These are phyloP conservation scores for Hydrolagus colliei DNA, from an alignment of 2,797 vertebrate genomes.

Conservation along the genomic window DNA sequence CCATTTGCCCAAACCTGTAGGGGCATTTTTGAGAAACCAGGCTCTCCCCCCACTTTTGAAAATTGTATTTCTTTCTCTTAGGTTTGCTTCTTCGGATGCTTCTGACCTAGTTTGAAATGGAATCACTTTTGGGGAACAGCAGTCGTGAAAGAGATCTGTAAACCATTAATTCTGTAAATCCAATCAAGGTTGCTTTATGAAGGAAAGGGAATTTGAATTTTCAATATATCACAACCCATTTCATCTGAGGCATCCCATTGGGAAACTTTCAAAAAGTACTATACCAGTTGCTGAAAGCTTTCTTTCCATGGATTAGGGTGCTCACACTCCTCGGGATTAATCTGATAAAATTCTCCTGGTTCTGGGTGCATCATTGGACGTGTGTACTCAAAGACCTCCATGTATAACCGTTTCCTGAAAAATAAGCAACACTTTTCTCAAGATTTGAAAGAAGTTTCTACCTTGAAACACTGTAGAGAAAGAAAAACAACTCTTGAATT, in stretches of 20 bases:
- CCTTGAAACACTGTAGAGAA: neutral
- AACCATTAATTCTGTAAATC: conserved; percentile 32
- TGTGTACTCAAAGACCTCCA: conserved; percentile 99
- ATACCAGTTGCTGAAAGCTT: conserved; percentile 98
- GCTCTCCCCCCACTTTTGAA: too few species aligned
- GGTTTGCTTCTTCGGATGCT: too few species aligned
- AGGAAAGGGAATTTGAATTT: too few species aligned
- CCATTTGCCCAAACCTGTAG: too few species aligned
- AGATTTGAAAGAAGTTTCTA: neutral
- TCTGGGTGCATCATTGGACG: conserved; percentile 99
- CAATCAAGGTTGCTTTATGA: too few species aligned
- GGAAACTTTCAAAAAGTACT: conserved; percentile 33
- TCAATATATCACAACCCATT: neutral
- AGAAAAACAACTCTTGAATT: neutral
- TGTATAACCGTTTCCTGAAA: conserved; percentile 92
- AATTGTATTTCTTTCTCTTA: too few species aligned
- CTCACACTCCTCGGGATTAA: conserved; percentile 97
- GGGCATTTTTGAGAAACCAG: too few species aligned
- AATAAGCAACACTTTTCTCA: conserved; percentile 23
- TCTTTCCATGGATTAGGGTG: conserved; percentile 98
- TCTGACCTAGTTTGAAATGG: too few species aligned
- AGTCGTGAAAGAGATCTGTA: neutral
- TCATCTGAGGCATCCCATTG: too few species aligned
- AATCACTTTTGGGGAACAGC: too few species aligned
- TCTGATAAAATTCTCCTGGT: conserved; percentile 97